phyloP scores from a whole-genome alignment of 2,888 invertebrate genomes.

The Ceriagrion tenellum region DNA sequence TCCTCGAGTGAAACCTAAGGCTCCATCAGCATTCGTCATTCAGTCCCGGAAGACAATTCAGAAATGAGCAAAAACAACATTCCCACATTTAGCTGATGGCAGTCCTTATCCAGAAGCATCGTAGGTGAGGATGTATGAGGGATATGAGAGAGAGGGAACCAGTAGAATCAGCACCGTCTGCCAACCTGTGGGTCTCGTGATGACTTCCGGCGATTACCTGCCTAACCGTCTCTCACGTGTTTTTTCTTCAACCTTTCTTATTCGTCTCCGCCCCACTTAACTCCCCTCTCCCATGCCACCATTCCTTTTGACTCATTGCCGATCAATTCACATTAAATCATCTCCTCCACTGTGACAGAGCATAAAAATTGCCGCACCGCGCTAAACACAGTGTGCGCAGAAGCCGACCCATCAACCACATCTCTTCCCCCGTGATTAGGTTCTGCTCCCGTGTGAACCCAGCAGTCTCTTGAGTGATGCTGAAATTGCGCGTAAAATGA shows the following conservation, averaged over 20 bases:
- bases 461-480: too few relatives aligned
- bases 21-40: too few relatives aligned
- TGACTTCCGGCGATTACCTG: conserved; percentile 54
- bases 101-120: background rate
- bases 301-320: background rate
- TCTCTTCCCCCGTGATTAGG: background rate
- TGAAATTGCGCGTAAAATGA: too few relatives aligned
- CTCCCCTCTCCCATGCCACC: conserved; percentile 8
- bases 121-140: conserved; percentile 4
- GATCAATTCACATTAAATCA: conserved; percentile 61
- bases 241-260: background rate
- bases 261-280: conserved; percentile 20
- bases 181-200: conserved; percentile 10
- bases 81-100: background rate
- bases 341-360: conserved; percentile 4
- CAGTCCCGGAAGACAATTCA: background rate
- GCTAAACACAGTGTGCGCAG: background rate
- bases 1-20: too few relatives aligned
- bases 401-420: background rate
- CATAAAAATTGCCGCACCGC: background rate
- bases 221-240: background rate
- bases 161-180: background rate
- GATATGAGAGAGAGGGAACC: background rate
- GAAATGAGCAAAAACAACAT: background rate
- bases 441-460: background rate